Percentiles rank a stretch among this genome's conserved stretches.
Conservation (phyloP, 2,797 vertebrate genomes). For the Pseudotriccus pelzelni region DNA sequence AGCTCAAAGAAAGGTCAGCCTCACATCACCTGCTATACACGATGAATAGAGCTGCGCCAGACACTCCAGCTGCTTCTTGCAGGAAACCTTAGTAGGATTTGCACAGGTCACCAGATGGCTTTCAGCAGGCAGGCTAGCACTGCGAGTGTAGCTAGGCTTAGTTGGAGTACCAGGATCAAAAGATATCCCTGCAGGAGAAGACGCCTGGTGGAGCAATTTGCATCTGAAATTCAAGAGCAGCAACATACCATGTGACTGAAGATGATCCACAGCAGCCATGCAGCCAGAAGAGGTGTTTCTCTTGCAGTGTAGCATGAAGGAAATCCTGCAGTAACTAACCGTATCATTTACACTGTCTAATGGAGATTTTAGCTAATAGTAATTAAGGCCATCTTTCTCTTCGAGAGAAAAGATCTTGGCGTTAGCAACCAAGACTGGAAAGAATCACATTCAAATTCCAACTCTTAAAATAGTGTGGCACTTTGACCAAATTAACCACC, state of each 20-base stretch:
- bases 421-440: neutral
- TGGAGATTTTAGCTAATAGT: neutral
- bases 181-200: conserved; percentile 68
- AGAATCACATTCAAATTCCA: neutral
- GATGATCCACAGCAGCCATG: neutral
- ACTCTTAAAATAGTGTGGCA: neutral
- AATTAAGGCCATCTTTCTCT: neutral
- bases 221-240: conserved; percentile 77
- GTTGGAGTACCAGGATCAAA: conserved; percentile 81
- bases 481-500: neutral
- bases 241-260: neutral
- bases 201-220: conserved; percentile 84
- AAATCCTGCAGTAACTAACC: neutral
- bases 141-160: conserved; percentile 73
- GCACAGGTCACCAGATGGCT: conserved; percentile 76
- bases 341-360: neutral
- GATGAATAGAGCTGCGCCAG: conserved; percentile 89
- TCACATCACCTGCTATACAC: conserved; percentile 86
- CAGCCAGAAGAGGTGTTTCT: neutral
- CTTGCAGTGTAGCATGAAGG: neutral
- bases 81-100: conserved; percentile 85
- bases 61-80: conserved; percentile 81
- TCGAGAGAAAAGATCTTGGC: neutral
- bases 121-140: conserved; percentile 80
- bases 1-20: neutral